These are phyloP conservation scores for Osmerus eperlanus DNA, from an alignment of 2,113 vertebrate genomes.

Conservation along the genomic window DNA sequence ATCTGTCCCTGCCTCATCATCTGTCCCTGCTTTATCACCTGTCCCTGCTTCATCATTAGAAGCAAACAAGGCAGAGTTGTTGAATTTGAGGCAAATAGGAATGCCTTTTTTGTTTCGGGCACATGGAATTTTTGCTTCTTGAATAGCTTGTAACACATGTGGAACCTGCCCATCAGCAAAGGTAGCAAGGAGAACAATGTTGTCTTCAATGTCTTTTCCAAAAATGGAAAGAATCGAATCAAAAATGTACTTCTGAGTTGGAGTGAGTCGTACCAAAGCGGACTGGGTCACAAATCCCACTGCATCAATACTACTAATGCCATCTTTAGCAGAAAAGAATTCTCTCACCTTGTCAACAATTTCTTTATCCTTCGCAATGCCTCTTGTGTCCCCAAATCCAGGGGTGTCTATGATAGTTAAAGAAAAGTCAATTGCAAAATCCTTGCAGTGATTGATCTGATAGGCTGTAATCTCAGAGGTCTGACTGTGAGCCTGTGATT, in stretches of 20 bases:
- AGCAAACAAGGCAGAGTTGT: conserved; percentile 36
- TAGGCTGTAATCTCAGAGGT: no score
- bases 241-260: conserved; percentile 45
- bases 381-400: conserved; percentile 52
- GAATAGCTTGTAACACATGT: conserved; percentile 37
- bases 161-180: conserved; percentile 45
- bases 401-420: conserved; percentile 59
- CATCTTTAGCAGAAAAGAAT: conserved; percentile 29
- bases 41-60: no score
- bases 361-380: conserved; percentile 32
- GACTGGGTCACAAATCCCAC: conserved; percentile 55
- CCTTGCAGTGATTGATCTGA: no score
- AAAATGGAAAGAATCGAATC: conserved; percentile 49
- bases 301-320: conserved; percentile 35
- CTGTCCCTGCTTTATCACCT: no score
- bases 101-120: conserved; percentile 3
- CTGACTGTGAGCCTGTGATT: no score
- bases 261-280: conserved; percentile 31
- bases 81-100: conserved; percentile 49
- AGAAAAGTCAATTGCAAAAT: no score
- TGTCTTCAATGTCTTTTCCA: conserved; percentile 50
- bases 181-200: conserved; percentile 45
- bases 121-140: conserved; percentile 32
- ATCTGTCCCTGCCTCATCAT: no score
- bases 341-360: conserved; percentile 32